Evolutionary conservation across 2,888 invertebrate genomes (phyloP).

Genomic region (Mamestra brassicae): DNA sequence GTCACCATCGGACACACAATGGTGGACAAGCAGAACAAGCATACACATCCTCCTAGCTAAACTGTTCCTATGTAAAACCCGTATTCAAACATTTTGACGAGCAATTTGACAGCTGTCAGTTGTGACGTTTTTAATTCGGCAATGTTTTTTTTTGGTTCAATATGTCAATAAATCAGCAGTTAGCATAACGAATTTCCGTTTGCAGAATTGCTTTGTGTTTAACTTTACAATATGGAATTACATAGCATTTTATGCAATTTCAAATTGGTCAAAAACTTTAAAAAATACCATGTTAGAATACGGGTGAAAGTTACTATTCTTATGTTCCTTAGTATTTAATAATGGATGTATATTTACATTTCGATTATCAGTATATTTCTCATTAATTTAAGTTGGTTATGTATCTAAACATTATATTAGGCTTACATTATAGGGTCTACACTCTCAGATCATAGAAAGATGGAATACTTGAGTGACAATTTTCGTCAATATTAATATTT

Average conservation of each 20-base stretch:
- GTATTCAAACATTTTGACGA: conserved; percentile 25
- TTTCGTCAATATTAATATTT: neutral
- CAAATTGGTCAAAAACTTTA: neutral
- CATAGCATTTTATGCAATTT: neutral
- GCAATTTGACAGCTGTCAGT: neutral
- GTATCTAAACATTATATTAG: neutral
- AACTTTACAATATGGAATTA: neutral
- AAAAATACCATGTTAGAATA: conserved; percentile 15
- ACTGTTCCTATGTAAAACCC: conserved; percentile 37
- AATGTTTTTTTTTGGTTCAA: neutral
- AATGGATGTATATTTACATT: conserved; percentile 41
- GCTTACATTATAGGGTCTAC: neutral
- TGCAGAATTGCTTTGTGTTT: neutral
- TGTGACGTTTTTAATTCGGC: neutral
- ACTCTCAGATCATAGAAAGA: conserved; percentile 19
- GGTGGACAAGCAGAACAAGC: conserved; percentile 83
- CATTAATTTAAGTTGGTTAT: neutral
- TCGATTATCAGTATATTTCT: conserved; percentile 13
- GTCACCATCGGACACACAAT: conserved; percentile 86
- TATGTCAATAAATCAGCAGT: neutral
- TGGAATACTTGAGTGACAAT: conserved; percentile 13
- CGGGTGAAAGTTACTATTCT: conserved; percentile 14
- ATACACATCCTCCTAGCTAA: conserved; percentile 81
- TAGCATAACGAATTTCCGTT: neutral
- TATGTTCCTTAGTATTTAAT: conserved; percentile 32